phyloP scores from a whole-genome alignment of 2,888 invertebrate species.

The Rotaria macrura region DNA sequence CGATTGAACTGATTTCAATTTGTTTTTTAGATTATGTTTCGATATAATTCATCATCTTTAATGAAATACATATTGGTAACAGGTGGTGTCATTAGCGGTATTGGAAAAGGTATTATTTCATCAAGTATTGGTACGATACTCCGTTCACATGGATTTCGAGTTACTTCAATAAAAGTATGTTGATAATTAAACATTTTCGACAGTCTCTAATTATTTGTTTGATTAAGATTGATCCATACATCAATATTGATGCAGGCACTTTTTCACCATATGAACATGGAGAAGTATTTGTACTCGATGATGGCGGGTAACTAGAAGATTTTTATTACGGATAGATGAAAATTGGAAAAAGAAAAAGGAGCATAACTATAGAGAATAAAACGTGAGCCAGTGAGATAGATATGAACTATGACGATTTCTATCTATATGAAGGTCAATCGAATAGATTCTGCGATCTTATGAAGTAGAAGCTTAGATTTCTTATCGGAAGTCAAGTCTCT shows the following conservation, averaged over 20 bases:
- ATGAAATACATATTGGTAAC: conserved; percentile 96
- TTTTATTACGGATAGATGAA: too few relatives aligned
- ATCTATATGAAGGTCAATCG: too few relatives aligned
- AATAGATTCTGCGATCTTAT: too few relatives aligned
- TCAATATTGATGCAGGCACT: conserved; percentile 96
- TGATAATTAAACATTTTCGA: neutral
- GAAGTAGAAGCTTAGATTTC: too few relatives aligned
- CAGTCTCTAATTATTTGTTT: neutral
- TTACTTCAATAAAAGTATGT: conserved; percentile 77
- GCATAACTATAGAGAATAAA: too few relatives aligned
- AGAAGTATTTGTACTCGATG: conserved; percentile 51
- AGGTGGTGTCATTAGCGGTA: conserved; percentile 96
- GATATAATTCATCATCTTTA: too few relatives aligned
- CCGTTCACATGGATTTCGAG: conserved; percentile 84
- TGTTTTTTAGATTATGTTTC: neutral
- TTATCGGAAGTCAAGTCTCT: too few relatives aligned
- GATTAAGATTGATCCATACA: conserved; percentile 78
- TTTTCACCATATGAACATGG: conserved; percentile 98
- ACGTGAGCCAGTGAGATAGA: too few relatives aligned
- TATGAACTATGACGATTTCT: too few relatives aligned
- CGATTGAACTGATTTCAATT: too few relatives aligned
- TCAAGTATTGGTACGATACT: conserved; percentile 54
- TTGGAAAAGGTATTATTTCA: conserved; percentile 57
- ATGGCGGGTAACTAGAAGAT: conserved; percentile 24
- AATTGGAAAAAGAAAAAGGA: too few relatives aligned